Evolutionary conservation across 2,797 vertebrate species (phyloP).

Genomic region (Eulemur albifrons): DNA sequence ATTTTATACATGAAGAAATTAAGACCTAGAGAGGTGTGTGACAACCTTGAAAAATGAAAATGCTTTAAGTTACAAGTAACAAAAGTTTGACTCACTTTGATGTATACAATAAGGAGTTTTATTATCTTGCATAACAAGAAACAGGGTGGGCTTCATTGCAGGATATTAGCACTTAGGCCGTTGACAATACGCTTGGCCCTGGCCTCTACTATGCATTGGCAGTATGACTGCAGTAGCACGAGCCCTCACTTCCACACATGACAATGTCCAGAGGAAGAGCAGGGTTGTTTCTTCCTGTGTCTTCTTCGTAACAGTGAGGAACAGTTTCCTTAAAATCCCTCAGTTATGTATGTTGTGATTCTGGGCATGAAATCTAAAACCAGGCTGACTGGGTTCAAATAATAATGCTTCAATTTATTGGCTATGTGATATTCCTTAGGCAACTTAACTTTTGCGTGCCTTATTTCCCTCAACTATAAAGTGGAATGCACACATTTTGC

Average conservation of each 20-base stretch:
- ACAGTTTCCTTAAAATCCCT: not conserved
- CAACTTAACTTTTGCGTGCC: conserved; percentile 62
- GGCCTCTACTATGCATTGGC: not conserved
- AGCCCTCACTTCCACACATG: not conserved
- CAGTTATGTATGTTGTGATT: not conserved
- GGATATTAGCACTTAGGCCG: not conserved
- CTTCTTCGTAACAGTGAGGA: not conserved
- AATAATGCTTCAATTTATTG: conserved; percentile 46
- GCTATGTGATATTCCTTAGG: conserved; percentile 44
- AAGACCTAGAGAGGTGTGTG: not conserved
- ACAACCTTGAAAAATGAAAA: conserved; percentile 26
- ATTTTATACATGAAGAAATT: conserved; percentile 48
- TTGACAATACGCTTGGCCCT: not conserved
- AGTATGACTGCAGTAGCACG: not conserved
- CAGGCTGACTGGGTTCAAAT: not conserved
- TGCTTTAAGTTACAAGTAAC: not conserved
- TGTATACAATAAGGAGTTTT: not conserved
- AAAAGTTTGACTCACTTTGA: not conserved
- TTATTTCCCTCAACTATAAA: conserved; percentile 49
- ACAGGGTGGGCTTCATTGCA: not conserved
- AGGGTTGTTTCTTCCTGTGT: not conserved
- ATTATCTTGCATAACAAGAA: not conserved
- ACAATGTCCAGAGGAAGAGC: not conserved
- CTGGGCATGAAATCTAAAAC: conserved; percentile 12
- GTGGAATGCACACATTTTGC: not conserved